Evolutionary conservation across 2,888 invertebrate species (phyloP).

Genomic region (Lydus trimaculatus): DNA sequence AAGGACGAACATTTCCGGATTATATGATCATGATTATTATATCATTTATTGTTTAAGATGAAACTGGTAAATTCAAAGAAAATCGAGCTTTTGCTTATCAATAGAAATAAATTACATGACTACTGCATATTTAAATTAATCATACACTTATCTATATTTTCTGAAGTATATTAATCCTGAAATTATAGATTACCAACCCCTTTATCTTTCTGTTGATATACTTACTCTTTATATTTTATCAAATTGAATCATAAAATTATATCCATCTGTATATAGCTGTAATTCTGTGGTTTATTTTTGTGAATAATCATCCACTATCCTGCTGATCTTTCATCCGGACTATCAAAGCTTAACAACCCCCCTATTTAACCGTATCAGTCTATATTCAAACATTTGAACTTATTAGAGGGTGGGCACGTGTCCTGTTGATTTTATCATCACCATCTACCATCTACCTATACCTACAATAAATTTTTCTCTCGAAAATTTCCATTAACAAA

Average conservation of each 20-base stretch:
- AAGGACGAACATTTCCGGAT: conserved; percentile 48
- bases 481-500: neutral
- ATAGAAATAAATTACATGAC: neutral
- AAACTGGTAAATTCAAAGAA: conserved; percentile 5
- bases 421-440: conserved; percentile 18
- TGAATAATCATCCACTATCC: neutral
- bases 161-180: neutral
- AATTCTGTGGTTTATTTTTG: neutral
- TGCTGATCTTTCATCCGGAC: conserved; percentile 4
- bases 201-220: neutral
- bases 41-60: conserved; percentile 35
- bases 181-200: neutral
- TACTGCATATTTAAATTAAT: neutral
- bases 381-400: conserved; percentile 12
- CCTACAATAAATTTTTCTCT: neutral
- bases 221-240: no score
- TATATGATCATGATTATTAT: conserved; percentile 43
- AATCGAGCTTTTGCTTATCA: neutral
- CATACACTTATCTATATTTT: neutral
- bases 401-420: conserved; percentile 19
- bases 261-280: neutral
- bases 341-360: conserved; percentile 18
- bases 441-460: neutral
- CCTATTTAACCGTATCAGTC: conserved; percentile 16
- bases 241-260: neutral